Conservation (phyloP, 2,797 vertebrate genomes). For the Hypotaenidia philippensis region DNA sequence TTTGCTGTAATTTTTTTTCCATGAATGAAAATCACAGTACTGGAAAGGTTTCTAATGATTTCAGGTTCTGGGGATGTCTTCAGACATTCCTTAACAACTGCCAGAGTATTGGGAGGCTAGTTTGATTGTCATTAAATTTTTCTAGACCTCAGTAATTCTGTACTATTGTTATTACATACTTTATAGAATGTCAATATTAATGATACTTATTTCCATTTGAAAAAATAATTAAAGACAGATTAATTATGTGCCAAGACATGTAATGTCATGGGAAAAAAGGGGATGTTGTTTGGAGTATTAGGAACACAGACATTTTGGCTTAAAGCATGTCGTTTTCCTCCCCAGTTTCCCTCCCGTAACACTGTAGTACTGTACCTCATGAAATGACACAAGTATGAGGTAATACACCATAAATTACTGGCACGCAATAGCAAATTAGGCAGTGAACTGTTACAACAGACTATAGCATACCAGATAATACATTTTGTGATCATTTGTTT, state of each 20-base stretch:
- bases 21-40: background rate
- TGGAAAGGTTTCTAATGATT: background rate
- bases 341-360: background rate
- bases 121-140: background rate
- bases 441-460: background rate
- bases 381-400: background rate
- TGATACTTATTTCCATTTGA: background rate
- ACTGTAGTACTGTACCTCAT: background rate
- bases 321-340: background rate
- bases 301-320: background rate
- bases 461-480: background rate
- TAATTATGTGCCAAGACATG: background rate
- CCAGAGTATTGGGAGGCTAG: background rate
- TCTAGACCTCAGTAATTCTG: background rate
- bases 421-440: background rate
- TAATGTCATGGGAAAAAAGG: background rate
- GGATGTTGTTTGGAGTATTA: background rate
- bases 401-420: background rate
- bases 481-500: conserved; percentile 32
- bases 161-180: background rate
- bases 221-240: background rate
- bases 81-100: background rate
- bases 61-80: background rate
- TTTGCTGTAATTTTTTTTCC: background rate
- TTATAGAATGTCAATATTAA: background rate